Percentiles rank a stretch among this genome's conserved stretches.
Evolutionary conservation across 2,888 invertebrate species (phyloP).

Genomic region (Calameuta pallipes): DNA sequence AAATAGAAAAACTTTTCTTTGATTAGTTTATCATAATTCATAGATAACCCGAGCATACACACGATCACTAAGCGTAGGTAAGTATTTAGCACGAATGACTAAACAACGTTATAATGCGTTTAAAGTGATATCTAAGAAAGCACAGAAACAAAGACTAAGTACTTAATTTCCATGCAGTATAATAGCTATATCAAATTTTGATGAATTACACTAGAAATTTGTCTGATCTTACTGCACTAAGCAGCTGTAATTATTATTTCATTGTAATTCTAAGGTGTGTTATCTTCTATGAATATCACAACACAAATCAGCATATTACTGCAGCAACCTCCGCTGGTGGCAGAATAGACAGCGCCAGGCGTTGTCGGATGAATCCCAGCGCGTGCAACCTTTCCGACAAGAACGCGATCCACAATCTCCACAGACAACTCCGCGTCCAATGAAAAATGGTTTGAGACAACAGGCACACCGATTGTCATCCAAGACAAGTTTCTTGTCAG

Average conservation of each 20-base stretch:
- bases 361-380: conserved; percentile 52
- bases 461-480: conserved; percentile 56
- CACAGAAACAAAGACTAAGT: not conserved
- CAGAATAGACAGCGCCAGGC: conserved; percentile 59
- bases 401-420: conserved; percentile 53
- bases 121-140: not conserved
- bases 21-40: not conserved
- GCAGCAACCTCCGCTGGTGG: conserved; percentile 54
- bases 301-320: conserved; percentile 12
- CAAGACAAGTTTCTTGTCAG: conserved; percentile 19
- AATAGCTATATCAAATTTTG: not conserved
- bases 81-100: not conserved
- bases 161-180: not conserved
- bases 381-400: conserved; percentile 57
- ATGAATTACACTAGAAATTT: not conserved
- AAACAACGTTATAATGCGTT: not conserved
- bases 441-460: conserved; percentile 56
- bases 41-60: not conserved
- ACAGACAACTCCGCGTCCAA: conserved; percentile 52
- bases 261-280: not conserved
- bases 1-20: not conserved
- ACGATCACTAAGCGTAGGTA: not conserved
- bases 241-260: not conserved
- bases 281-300: not conserved
- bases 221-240: not conserved